phyloP scores from a whole-genome alignment of 2,797 vertebrate genomes.

The Hybognathus amarus region DNA sequence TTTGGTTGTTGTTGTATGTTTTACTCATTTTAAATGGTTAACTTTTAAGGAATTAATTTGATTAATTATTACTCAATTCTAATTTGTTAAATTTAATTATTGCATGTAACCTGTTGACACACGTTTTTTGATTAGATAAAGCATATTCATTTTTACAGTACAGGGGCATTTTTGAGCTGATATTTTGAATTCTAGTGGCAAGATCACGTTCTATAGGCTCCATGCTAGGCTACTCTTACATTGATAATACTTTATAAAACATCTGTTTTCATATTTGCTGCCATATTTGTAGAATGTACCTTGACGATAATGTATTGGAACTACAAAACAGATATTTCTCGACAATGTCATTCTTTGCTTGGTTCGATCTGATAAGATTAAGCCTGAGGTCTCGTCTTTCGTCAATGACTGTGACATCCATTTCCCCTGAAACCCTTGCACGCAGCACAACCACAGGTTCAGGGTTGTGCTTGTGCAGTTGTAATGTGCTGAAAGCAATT shows the following conservation, averaged over 20 bases:
- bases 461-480: background rate
- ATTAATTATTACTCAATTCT: too few relatives aligned
- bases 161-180: too few relatives aligned
- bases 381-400: constrained; percentile 10
- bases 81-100: too few relatives aligned
- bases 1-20: too few relatives aligned
- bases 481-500: constrained; percentile 1
- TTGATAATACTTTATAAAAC: background rate
- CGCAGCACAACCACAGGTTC: constrained; percentile 18
- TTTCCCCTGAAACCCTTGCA: constrained; percentile 21
- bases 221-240: background rate
- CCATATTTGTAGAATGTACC: background rate
- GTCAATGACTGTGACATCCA: constrained; percentile 38
- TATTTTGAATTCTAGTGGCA: too few relatives aligned
- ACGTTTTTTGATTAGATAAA: too few relatives aligned
- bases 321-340: background rate
- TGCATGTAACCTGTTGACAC: too few relatives aligned
- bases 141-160: too few relatives aligned
- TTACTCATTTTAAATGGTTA: too few relatives aligned
- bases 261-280: background rate
- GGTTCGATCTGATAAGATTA: constrained; percentile 17
- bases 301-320: background rate
- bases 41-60: too few relatives aligned
- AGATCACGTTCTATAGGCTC: too few relatives aligned
- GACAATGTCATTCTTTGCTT: background rate